A percentile compares a stretch with the other conserved stretches of the same genome.
Conservation (phyloP, 2,113 vertebrate genomes). For the Tauraco erythrolophus region DNA sequence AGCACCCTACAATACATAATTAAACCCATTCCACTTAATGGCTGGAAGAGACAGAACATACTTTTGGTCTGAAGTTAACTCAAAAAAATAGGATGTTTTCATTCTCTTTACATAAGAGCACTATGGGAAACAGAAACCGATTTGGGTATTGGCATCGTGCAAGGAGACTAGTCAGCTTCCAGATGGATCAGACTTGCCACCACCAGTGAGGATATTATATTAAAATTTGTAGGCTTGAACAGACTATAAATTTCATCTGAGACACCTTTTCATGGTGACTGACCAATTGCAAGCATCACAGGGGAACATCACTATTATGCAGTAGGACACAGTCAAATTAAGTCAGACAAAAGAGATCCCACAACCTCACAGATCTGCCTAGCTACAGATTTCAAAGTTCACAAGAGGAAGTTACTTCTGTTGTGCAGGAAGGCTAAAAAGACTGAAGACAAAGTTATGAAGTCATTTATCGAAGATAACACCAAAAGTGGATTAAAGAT, state of each 20-base stretch:
- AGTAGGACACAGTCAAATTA: not conserved
- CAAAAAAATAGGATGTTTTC: not conserved
- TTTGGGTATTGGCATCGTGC: not conserved
- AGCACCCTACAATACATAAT: not conserved
- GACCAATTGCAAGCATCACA: not conserved
- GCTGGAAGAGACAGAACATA: not conserved
- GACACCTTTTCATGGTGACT: not conserved
- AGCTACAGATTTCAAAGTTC: not conserved
- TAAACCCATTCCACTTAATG: not conserved
- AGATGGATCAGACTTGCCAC: not conserved
- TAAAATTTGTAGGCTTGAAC: not conserved
- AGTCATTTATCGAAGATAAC: not conserved
- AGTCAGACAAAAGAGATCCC: not conserved
- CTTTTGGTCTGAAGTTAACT: not conserved
- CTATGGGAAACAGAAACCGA: not conserved
- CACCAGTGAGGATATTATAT: not conserved
- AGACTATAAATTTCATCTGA: not conserved
- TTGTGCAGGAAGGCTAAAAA: not conserved
- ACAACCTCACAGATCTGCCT: not conserved
- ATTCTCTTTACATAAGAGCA: not conserved
- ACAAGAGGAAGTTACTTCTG: not conserved
- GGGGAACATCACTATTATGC: not conserved
- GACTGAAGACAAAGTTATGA: not conserved
- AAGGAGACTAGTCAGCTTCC: not conserved
- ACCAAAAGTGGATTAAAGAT: not conserved